phyloP scores from a whole-genome alignment of 2,888 invertebrate species.

The Acleris sparsana region DNA sequence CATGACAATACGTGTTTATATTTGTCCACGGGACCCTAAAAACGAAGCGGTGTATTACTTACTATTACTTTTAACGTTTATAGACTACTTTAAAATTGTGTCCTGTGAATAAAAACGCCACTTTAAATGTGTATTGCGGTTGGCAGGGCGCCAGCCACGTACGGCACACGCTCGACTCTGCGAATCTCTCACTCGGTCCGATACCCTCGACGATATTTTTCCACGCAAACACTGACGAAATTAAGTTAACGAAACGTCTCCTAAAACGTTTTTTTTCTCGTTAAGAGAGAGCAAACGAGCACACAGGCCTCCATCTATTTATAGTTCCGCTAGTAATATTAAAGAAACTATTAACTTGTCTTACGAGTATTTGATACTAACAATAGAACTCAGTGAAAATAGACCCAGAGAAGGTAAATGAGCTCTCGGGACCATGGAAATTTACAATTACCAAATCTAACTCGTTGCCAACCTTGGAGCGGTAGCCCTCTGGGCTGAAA shows the following conservation, averaged over 20 bases:
- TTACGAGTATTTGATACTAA: too few relatives aligned
- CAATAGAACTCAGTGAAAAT: too few relatives aligned
- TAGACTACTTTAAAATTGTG: conserved; percentile 75
- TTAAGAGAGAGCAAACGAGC: not conserved
- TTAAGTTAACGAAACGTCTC: conserved; percentile 48
- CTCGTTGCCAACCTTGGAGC: too few relatives aligned
- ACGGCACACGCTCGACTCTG: conserved; percentile 62
- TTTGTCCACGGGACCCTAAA: conserved; percentile 37
- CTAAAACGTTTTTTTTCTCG: conserved; percentile 10
- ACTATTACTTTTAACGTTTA: conserved; percentile 72
- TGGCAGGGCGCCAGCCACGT: conserved; percentile 70
- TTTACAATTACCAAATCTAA: too few relatives aligned
- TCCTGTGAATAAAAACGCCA: conserved; percentile 72
- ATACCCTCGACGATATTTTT: conserved; percentile 59
- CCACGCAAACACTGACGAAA: conserved; percentile 57
- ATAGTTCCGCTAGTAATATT: too few relatives aligned
- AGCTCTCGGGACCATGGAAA: too few relatives aligned
- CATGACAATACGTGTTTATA: too few relatives aligned
- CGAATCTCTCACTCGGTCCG: conserved; percentile 67
- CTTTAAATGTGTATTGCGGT: conserved; percentile 66
- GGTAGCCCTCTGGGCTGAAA: too few relatives aligned
- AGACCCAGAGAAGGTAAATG: too few relatives aligned
- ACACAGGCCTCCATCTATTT: too few relatives aligned
- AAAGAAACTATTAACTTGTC: too few relatives aligned
- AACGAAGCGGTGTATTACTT: conserved; percentile 52